Evolutionary conservation across 2,888 invertebrate genomes (phyloP), one percentile per base, ranked within the genome.

Genomic region (Carterocephalus palaemon): DNA sequence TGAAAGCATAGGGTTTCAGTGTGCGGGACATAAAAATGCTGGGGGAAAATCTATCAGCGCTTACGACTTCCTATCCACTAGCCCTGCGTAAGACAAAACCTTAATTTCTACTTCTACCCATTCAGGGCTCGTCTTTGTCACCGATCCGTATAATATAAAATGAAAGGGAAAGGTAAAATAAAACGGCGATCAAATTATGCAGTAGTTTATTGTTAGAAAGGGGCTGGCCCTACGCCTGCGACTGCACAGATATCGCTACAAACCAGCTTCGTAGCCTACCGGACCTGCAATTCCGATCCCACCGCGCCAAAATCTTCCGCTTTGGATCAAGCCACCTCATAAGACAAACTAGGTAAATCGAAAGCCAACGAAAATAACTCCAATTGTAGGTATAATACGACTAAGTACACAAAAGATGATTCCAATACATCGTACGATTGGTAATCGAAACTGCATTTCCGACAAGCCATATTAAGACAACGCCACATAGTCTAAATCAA

Each of bases 161-260:
- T 2, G 1, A 28, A 10, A 8, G 16, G 15, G 17, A 9, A 2
- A 3, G 4, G 3, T 17, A 10, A 49, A 51, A 46, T 46, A 36
- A 51, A 51, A 53, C 43, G 2, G 40, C 33, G 17, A 42, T 45
- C 43, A 68, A 78, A 78, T 81, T 83, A 85, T 82, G 83, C 82
- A 81, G 73, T 83, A 84, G 69, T 82, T 83, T 68, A 82, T 84
- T 81, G 79, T 82, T 82, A 83, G 70, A 79, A 69, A 70, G 70
- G 64, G 66, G 67, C 71, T 68, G 62, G 63, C 62, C 59, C 72
- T 70, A 67, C 63, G 59, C 58, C 67, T 65, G 54, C 58, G 54
- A 58, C 59, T 59, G 59, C 61, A 59, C 63, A 55, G 56, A 50
- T 51, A 56, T 50, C 32, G 42, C 51, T 58, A 56, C 57, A 56